These are phyloP conservation scores for Psettodes erumei DNA, from an alignment of 2,113 vertebrate genomes.

Conservation along the genomic window DNA sequence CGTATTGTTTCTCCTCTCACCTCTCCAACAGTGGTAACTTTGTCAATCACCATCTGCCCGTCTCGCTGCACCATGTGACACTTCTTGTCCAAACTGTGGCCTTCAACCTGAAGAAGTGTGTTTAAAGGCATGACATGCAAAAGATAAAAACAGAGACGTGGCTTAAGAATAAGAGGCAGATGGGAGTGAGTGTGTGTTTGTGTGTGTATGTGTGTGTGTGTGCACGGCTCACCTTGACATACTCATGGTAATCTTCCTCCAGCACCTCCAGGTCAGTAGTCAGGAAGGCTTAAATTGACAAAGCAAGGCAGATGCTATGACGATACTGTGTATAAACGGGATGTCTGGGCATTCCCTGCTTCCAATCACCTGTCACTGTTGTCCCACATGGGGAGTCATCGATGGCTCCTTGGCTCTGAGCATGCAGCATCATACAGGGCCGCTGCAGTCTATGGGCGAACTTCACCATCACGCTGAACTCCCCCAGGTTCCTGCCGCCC, in stretches of 20 bases:
- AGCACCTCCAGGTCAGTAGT: conserved; percentile 81
- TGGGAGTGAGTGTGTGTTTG: accelerated
- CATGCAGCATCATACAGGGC: conserved; percentile 83
- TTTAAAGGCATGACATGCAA: background rate
- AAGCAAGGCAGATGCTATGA: background rate
- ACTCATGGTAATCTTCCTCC: conserved; percentile 87
- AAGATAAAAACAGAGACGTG: background rate
- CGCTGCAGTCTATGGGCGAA: conserved; percentile 62
- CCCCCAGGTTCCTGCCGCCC: conserved; percentile 79
- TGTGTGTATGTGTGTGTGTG: accelerated
- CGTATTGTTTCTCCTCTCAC: conserved; percentile 72
- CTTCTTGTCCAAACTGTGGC: conserved; percentile 81
- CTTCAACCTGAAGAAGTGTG: conserved; percentile 75
- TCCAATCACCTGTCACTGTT: conserved; percentile 82
- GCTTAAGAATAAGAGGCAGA: background rate
- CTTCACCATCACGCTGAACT: conserved; percentile 81
- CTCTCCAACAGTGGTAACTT: conserved; percentile 82
- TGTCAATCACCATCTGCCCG: conserved; percentile 80
- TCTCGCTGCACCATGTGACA: conserved; percentile 79
- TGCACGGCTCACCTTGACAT: conserved; percentile 84
- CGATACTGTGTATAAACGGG: no score
- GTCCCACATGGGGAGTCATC: conserved; percentile 82
- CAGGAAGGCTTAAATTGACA: conserved; percentile 79
- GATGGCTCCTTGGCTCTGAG: conserved; percentile 76
- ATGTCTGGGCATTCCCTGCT: background rate